Base-by-base conservation (phyloP, 2,888 invertebrate genomes). In the Amphipoea oculea region DNA sequence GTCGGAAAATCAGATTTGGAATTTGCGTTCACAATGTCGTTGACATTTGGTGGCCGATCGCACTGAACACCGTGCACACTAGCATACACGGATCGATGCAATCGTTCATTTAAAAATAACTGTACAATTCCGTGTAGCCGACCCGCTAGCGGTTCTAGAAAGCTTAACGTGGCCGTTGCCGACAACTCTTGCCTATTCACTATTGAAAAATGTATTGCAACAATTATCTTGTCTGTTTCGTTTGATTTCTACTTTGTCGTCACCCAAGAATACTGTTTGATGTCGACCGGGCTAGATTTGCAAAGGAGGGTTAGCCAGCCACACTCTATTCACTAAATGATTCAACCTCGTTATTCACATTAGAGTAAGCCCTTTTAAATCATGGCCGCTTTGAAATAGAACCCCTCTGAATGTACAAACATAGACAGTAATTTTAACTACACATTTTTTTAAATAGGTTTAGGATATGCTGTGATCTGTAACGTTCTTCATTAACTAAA, bases 301-400 rank as follows among this genome's bases (percentile, higher is more conserved):
- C 93, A 90, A 94, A 92, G 78, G 89, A 91, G 96, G 96, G 95
- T 95, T 94, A 94, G 90, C 90, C 89, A 83, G 86, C 69, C 79
- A 88, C 79, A 88, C 94, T 94, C 95, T 94, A 95, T 96, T 96
- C 94, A 95, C 90, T 89, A 91, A 93, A 94, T 93, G 93, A 95
- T 94, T 94, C 93, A 92, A 94, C 93, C 94, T 95, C 93, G 94
- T 95, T 95, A 95, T 95, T 95, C 94, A 93, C 92, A 94, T 95
- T 94, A 95, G 93, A 94, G 92, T 94, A 93, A 94, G 92, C 93
- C 94, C 95, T 94, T 96, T 95, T 92, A 93, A 95, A 94, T 92
- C 91, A 89, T 88, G 87, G 80, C 89, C 89, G 92, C 93, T 94
- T 95, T 94, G 93, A 93, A 95, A 95, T 94, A 92, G 90, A 89